phyloP scores from a whole-genome alignment of 30 jellyfish, hydroid and myxozoan species.

The Aurelia sp. region DNA sequence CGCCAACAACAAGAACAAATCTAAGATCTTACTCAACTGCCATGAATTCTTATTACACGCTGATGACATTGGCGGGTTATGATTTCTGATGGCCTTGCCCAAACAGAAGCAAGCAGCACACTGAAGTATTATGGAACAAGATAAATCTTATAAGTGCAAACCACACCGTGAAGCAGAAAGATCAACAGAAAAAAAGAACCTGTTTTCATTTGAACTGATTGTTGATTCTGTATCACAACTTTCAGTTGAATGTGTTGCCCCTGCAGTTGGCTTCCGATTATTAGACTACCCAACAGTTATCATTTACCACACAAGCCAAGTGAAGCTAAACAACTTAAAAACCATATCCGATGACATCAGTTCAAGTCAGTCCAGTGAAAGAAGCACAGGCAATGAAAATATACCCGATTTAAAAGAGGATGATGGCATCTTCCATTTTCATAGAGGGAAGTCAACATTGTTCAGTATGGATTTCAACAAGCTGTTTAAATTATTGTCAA shows the following conservation, averaged over 20 bases:
- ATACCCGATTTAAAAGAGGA: constrained; percentile 18
- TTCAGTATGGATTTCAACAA: constrained; percentile 43
- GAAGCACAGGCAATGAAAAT: neutral
- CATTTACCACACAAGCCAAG: constrained; percentile 44
- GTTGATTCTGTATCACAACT: constrained; percentile 28
- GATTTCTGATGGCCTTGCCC: too few relatives aligned
- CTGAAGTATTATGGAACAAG: too few relatives aligned
- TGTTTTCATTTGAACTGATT: constrained; percentile 53
- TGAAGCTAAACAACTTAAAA: neutral
- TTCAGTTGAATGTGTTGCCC: constrained; percentile 41
- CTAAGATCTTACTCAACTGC: too few relatives aligned
- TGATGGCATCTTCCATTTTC: constrained; percentile 15
- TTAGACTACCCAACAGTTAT: constrained; percentile 60
- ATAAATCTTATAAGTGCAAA: too few relatives aligned
- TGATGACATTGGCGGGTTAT: too few relatives aligned
- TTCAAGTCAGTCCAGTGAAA: neutral
- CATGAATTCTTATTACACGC: too few relatives aligned
- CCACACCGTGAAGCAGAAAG: too few relatives aligned
- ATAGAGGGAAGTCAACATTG: constrained; percentile 56
- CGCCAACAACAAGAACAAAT: too few relatives aligned
- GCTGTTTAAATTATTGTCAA: constrained; percentile 10
- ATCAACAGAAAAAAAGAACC: constrained; percentile 1
- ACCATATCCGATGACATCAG: neutral
- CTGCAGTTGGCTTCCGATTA: constrained; percentile 58
- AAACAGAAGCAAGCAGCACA: too few relatives aligned